Conservation (phyloP, 2,113 vertebrate genomes). For the Patagioenas fasciata region DNA sequence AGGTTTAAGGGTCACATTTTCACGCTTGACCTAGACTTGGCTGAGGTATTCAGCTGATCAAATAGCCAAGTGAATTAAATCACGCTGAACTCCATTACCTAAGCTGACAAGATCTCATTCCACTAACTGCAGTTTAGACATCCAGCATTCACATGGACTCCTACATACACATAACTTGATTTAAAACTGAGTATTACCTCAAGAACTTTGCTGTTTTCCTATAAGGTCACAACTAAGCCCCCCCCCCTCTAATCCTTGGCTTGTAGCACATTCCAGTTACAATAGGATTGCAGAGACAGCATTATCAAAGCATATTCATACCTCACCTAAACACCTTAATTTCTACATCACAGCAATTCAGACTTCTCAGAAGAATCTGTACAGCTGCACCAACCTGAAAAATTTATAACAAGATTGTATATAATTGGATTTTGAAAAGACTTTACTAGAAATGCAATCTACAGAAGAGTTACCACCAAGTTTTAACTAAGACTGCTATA, state of each 20-base stretch:
- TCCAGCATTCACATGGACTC: not conserved
- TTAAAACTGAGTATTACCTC: not conserved
- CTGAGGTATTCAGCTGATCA: not conserved
- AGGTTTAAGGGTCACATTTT: not conserved
- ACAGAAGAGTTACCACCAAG: not conserved
- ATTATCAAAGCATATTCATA: not conserved
- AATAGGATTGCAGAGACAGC: not conserved
- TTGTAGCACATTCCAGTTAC: not conserved
- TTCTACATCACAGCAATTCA: not conserved
- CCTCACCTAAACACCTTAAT: not conserved
- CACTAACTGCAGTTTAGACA: not conserved
- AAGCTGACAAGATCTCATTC: not conserved
- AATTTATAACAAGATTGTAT: rapidly evolving
- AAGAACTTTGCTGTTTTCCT: not conserved
- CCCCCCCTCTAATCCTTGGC: not conserved
- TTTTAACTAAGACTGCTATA: not conserved
- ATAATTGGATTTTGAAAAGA: not conserved
- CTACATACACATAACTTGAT: not conserved
- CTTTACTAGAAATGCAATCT: not conserved
- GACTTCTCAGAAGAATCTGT: not conserved
- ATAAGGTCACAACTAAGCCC: not conserved
- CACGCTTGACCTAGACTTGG: not conserved
- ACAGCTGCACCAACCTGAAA: not conserved
- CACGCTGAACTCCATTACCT: not conserved
- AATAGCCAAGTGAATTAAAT: not conserved